Evolutionary conservation across 2,113 vertebrate genomes (phyloP), one percentile per base, ranked within the genome.

Genomic region (Menura novaehollandiae): DNA sequence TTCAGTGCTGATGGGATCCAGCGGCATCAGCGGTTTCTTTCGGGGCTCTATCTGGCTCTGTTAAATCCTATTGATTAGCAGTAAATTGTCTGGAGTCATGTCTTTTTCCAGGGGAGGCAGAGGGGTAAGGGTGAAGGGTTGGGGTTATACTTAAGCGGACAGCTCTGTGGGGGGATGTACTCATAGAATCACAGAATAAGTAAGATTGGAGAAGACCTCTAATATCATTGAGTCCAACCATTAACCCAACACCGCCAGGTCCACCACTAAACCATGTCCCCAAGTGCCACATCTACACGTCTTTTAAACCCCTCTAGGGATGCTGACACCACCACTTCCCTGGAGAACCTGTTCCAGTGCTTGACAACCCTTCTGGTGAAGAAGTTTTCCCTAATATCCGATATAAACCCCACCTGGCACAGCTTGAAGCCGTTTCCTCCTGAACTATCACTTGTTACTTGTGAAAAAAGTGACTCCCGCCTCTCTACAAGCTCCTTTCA

Each of bases 1-100:
- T n/a, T 83, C 1, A 7, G 52, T 88, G 85, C 85, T 81, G 89
- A 83, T 2, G 5, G 60, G 87, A 84, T 85, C 41, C 9, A 68
- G 89, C 93, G 51, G 72, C 93, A 84, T 97, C 95, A 97, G 95
- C 95, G 6, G 53, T 94, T 96, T 77, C 92, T 88, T 63, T 96
- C 1, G 22, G 67, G 67, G 71, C 41, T 91, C 35, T 11, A 19
- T 94, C 87, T 89, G 84, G 62, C 77, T 75, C 83, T 91, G 82
- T 11, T 92, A 96, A 95, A 88, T 39, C 96, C 95, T 44, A 52
- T 95, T 84, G 93, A 96, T 96, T 74, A 72, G 75, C 75, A 73
- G n/a, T 7, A 94, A 93, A 95, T 59, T 74, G 90, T 55, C 82
- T 49, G 26, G 9, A 88, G 85, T 37, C 90, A 79, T 83, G 95